Conservation (phyloP, 2,888 invertebrate genomes). For the Drosophila helvetica region DNA sequence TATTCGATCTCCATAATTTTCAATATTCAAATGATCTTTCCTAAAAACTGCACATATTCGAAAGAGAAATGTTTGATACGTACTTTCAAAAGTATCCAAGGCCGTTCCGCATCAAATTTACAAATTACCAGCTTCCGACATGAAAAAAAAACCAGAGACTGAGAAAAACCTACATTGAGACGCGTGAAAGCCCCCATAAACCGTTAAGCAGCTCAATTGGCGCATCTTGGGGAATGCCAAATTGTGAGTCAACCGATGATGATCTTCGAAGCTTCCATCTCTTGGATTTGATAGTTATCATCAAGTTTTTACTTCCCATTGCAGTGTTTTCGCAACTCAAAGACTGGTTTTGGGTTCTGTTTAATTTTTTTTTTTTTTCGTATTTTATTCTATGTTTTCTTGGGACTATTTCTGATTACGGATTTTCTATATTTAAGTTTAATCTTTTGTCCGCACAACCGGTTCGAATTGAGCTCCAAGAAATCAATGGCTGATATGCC, state of each 20-base stretch:
- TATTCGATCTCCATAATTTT: background rate
- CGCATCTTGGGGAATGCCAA: constrained; percentile 31
- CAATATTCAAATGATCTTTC: background rate
- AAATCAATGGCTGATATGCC: constrained; percentile 53
- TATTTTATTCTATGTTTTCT: constrained; percentile 20
- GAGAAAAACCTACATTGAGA: background rate
- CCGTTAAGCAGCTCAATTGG: background rate
- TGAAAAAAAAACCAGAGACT: background rate
- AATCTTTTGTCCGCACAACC: constrained; percentile 40
- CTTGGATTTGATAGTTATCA: background rate
- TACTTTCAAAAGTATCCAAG: background rate
- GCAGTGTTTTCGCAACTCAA: constrained; percentile 15
- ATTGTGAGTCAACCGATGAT: constrained; percentile 21
- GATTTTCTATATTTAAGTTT: constrained; percentile 47
- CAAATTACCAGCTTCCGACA: background rate
- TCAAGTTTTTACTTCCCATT: constrained; percentile 21
- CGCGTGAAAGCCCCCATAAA: background rate
- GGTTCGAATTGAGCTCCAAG: constrained; percentile 45
- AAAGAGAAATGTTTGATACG: background rate
- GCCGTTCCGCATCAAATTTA: background rate
- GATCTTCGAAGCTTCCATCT: constrained; percentile 3
- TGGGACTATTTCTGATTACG: constrained; percentile 38
- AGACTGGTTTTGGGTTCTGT: constrained; percentile 21
- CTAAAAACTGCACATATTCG: background rate
- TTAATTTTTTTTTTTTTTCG: background rate